Conservation (phyloP, 2,797 vertebrate species). For the Muscicapa comitata region DNA sequence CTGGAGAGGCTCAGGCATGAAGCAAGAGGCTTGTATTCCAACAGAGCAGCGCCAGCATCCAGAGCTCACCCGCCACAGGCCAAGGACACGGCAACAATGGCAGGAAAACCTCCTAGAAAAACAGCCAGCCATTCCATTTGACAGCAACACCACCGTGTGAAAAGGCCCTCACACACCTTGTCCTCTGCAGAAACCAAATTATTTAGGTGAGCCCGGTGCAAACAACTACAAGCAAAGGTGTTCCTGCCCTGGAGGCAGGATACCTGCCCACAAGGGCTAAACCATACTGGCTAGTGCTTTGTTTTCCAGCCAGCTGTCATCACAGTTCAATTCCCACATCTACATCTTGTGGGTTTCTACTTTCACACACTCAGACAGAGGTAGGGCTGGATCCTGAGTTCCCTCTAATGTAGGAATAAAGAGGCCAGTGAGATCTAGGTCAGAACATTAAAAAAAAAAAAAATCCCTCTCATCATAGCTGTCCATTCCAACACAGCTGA, state of each 20-base stretch:
- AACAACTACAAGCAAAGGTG: neutral
- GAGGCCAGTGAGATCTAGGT: neutral
- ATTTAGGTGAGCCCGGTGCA: neutral
- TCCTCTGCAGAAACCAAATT: neutral
- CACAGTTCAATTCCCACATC: neutral
- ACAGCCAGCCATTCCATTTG: neutral
- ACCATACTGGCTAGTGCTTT: neutral
- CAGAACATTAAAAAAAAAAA: neutral
- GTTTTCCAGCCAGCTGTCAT: neutral
- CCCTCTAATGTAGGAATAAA: neutral
- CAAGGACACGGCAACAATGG: neutral
- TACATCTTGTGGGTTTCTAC: neutral
- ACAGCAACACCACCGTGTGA: accelerated
- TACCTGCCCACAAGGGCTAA: neutral
- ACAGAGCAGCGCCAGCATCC: neutral
- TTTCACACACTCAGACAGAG: neutral
- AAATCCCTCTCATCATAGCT: neutral
- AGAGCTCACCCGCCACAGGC: neutral
- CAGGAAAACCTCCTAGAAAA: neutral
- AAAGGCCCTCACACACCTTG: neutral
- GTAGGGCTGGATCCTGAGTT: neutral
- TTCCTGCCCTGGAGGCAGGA: neutral
- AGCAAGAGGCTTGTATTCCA: neutral
- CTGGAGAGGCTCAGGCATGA: neutral
- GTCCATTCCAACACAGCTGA: neutral